Percentiles rank a stretch among this genome's conserved stretches.
These are phyloP conservation scores for Silurus aristotelis DNA, from an alignment of 2,797 vertebrate genomes.

Conservation along the genomic window DNA sequence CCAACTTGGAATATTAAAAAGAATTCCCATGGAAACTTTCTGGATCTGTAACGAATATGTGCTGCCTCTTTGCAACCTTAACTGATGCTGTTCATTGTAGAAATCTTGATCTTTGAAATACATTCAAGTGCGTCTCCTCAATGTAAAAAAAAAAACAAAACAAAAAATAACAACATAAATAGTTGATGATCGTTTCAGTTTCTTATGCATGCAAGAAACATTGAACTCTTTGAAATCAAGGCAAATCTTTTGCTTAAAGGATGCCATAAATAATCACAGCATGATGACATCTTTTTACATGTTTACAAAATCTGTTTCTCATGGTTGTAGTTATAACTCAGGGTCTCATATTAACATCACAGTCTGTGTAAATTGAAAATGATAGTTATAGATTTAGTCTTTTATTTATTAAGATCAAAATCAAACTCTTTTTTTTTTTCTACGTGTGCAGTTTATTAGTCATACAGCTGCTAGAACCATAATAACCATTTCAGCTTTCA, in stretches of 20 bases:
- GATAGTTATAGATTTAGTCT: background rate
- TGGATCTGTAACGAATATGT: too few species aligned
- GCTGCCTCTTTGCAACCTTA: too few species aligned
- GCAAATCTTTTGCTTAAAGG: background rate
- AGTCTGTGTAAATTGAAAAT: background rate
- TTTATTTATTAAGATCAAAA: background rate
- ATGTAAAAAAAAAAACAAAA: background rate
- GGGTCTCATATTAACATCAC: background rate
- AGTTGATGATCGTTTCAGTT: too few species aligned
- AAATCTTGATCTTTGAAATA: background rate
- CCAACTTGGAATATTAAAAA: too few species aligned
- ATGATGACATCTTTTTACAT: too few species aligned
- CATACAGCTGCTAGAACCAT: background rate
- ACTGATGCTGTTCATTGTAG: background rate
- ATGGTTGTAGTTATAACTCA: background rate
- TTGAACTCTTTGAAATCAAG: background rate
- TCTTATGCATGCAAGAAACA: too few species aligned
- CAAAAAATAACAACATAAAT: too few species aligned
- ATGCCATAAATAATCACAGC: background rate
- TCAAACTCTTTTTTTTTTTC: background rate
- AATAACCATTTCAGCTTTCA: background rate
- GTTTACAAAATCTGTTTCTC: background rate
- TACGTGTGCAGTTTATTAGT: background rate
- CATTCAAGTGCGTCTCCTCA: background rate
- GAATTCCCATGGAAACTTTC: too few species aligned